Base-by-base conservation (phyloP, 2,113 vertebrate genomes). In the Percina caprodes region DNA sequence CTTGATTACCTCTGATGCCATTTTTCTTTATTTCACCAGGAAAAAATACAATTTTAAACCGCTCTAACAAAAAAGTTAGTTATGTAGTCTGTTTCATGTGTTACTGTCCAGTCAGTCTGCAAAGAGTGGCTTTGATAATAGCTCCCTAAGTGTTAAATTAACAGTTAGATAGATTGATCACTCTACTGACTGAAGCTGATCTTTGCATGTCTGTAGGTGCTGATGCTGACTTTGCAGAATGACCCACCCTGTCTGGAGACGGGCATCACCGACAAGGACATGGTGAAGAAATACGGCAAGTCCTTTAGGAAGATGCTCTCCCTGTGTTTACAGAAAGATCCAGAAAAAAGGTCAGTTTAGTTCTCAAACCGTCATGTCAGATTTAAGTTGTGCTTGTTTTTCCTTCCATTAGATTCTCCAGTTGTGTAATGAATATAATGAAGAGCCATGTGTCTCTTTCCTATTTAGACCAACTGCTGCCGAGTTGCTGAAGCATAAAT, bases 221-320 rank as follows among this genome's bases (percentile, higher is more conserved):
- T 99, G 94, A 99, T 99, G 98, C 93, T 99, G 94, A 99, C 98
- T 6, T 92, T 99, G 87, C 98, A 99, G 88, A 99, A 99, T 0
- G 98, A 99, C 86, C 98, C 98, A 33, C 98, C 98, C 0, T 96
- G 95, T 83, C 94, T 99, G 93, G 98, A 99, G 94, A 99, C 98
- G 0, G 98, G 98, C 55, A 97, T 99, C 93, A 95, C 97, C 62
- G 98, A 99, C 88, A 99, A 99, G 83, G 98, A 99, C 88, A 97
- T 97, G 96, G 94, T 99, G 79, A 99, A 99, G 93, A 99, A 99
- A 84, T 99, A 99, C 0, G 98, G 98, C 82, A 99, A 99, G 66
- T 99, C 98, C 3, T 98, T 99, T 92, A 96, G 98, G 93, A 99
- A 99, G 94, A 99, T 99, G 98, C 94, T 99, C 92, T 97, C 97